These are phyloP conservation scores for Falcaria lacertinaria DNA, from an alignment of 2,888 invertebrate species.

Conservation along the genomic window DNA sequence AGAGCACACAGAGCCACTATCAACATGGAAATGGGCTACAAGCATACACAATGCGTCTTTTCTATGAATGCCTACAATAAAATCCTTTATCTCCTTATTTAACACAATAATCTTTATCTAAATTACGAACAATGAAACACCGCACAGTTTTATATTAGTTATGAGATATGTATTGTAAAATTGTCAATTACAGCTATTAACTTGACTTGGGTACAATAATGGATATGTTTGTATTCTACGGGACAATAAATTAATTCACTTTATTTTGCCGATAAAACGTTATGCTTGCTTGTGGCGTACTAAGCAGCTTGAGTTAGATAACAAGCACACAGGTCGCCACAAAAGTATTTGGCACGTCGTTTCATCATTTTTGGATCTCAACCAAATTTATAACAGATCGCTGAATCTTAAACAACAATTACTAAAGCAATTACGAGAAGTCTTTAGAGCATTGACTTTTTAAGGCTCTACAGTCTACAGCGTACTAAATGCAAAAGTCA, in stretches of 20 bases:
- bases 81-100: conserved; percentile 59
- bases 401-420: neutral
- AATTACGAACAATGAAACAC: conserved; percentile 54
- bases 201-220: conserved; percentile 9
- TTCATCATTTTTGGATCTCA: conserved; percentile 40
- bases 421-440: no score
- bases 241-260: conserved; percentile 52
- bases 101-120: conserved; percentile 65
- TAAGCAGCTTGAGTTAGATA: conserved; percentile 42
- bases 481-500: no score
- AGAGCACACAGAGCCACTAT: conserved; percentile 36
- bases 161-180: conserved; percentile 43
- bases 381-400: conserved; percentile 35
- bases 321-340: conserved; percentile 27
- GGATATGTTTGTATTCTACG: conserved; percentile 20
- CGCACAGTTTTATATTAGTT: conserved; percentile 28
- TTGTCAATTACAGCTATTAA: conserved; percentile 44
- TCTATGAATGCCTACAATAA: conserved; percentile 56
- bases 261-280: conserved; percentile 26
- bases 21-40: conserved; percentile 40
- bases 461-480: no score
- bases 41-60: conserved; percentile 45
- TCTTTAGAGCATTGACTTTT: no score
- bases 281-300: conserved; percentile 34
- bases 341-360: conserved; percentile 44